Percentiles rank a stretch among this genome's conserved stretches.
These are phyloP conservation scores for Drosophila subsilvestris DNA, from an alignment of 2,888 invertebrate genomes.

Conservation along the genomic window DNA sequence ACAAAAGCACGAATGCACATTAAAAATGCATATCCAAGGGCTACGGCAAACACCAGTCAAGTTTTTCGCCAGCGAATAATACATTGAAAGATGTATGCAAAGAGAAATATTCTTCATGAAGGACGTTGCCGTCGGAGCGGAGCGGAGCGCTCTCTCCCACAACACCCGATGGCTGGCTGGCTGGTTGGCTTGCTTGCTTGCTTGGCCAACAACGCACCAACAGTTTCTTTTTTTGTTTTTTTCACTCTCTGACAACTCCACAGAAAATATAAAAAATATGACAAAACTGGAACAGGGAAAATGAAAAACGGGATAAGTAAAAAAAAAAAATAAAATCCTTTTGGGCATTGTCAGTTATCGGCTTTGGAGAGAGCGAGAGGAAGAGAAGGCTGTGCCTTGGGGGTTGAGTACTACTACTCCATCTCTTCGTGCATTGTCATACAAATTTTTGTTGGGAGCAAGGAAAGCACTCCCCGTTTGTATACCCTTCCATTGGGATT, in stretches of 20 bases:
- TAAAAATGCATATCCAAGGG: constrained; percentile 76
- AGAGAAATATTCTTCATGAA: constrained; percentile 60
- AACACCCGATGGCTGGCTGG: constrained; percentile 47
- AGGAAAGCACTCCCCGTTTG: constrained; percentile 2
- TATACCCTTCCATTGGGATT: not conserved
- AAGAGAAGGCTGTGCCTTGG: not conserved
- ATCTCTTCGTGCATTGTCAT: constrained; percentile 63
- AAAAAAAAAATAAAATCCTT: constrained; percentile 60
- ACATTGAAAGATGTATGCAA: constrained; percentile 77
- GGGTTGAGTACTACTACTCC: constrained; percentile 9
- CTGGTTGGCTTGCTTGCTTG: constrained; percentile 47
- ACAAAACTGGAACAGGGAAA: constrained; percentile 25
- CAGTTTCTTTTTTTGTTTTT: not conserved
- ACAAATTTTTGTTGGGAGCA: constrained; percentile 56
- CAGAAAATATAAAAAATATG: constrained; percentile 37
- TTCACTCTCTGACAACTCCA: constrained; percentile 73
- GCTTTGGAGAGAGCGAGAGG: constrained; percentile 52
- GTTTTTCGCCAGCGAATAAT: constrained; percentile 66
- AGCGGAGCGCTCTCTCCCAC: not conserved
- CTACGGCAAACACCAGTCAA: constrained; percentile 63
- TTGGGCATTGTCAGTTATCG: constrained; percentile 78
- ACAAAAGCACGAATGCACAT: constrained; percentile 78
- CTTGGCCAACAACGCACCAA: constrained; percentile 66
- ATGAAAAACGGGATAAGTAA: constrained; percentile 39
- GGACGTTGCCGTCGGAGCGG: not conserved